These are phyloP conservation scores for Drosophila glabriapex DNA, from an alignment of 2,888 invertebrate genomes.

Conservation along the genomic window DNA sequence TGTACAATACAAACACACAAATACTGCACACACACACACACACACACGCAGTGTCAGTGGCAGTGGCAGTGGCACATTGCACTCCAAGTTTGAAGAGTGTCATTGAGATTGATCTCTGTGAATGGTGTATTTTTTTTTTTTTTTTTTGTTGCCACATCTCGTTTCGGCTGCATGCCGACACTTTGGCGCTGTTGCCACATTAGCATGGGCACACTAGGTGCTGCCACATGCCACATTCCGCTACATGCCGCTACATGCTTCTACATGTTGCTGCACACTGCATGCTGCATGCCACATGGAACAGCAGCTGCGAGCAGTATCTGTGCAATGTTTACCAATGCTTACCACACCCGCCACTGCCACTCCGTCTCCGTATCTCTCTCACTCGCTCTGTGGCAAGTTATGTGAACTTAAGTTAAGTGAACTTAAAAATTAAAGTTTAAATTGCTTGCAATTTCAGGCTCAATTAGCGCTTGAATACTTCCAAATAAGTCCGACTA, in stretches of 20 bases:
- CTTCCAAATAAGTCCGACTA: not conserved
- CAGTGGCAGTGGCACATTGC: slow-evolving; percentile 1
- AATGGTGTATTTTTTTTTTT: slow-evolving; percentile 14
- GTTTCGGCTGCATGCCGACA: slow-evolving; percentile 19
- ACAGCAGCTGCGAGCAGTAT: slow-evolving; percentile 35
- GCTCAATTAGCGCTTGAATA: not conserved
- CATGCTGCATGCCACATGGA: slow-evolving; percentile 21
- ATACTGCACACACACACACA: slow-evolving; percentile 1
- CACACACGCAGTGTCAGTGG: slow-evolving; percentile 12
- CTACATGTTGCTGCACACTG: slow-evolving; percentile 18
- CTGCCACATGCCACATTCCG: slow-evolving; percentile 15
- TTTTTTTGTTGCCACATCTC: slow-evolving; percentile 24
- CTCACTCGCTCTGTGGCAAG: not conserved
- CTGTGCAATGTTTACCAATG: slow-evolving; percentile 47
- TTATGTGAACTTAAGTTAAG: not conserved
- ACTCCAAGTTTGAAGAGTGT: slow-evolving; percentile 11
- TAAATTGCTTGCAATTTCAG: not conserved
- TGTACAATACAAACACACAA: not conserved
- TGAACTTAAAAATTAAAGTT: not conserved
- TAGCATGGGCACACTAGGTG: slow-evolving; percentile 13
- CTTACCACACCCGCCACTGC: slow-evolving; percentile 11
- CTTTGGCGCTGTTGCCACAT: slow-evolving; percentile 30
- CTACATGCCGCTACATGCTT: slow-evolving; percentile 20
- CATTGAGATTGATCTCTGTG: slow-evolving; percentile 57
- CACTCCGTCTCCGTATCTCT: not conserved